A percentile compares a stretch with the other conserved stretches of the same genome.
Conservation (phyloP, 1,140 invertebrate species). For the Heliconius himera region DNA sequence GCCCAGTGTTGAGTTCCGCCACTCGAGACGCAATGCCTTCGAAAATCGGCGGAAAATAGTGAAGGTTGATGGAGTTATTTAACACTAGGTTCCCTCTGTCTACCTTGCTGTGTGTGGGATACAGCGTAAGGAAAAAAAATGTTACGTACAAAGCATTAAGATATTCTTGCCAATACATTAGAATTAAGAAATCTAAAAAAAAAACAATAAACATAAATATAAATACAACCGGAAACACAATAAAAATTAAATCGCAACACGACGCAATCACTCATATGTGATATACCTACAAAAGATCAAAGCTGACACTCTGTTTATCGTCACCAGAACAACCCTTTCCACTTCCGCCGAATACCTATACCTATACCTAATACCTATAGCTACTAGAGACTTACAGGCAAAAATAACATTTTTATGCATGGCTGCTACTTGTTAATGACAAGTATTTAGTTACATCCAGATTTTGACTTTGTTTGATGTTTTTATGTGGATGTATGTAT, state of each 20-base stretch:
- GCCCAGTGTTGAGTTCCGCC: no score
- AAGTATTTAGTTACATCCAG: background rate
- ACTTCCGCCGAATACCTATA: background rate
- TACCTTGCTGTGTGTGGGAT: no score
- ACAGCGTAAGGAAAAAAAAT: no score
- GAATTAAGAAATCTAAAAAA: background rate
- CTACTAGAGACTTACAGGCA: background rate
- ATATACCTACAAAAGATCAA: background rate
- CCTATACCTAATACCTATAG: background rate
- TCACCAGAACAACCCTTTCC: background rate
- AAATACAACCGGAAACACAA: background rate
- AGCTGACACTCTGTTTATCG: background rate
- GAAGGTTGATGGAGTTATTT: no score
- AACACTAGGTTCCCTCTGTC: no score
- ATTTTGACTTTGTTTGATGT: background rate
- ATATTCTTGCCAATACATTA: background rate
- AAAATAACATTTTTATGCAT: constrained; percentile 1
- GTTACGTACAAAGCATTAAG: no score
- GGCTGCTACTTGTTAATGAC: background rate
- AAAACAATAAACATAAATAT: background rate
- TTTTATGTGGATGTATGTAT: background rate
- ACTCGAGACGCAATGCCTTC: no score
- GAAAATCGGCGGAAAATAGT: no score
- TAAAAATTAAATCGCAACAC: background rate
- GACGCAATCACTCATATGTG: background rate